Evolutionary conservation across 2,797 vertebrate genomes (phyloP).

Genomic region (Odontamblyopus rebecca): DNA sequence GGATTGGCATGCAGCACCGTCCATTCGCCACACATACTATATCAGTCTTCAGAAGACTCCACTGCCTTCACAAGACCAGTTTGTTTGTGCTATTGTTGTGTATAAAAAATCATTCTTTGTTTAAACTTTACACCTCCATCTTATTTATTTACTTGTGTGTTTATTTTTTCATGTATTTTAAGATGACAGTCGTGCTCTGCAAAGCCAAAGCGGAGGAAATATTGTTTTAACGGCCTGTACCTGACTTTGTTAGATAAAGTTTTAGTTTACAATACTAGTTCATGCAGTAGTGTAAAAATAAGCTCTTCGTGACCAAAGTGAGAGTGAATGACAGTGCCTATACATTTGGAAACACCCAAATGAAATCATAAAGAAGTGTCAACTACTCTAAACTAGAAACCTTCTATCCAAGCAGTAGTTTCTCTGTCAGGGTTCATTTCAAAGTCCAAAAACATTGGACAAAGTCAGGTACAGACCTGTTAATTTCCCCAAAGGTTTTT

Average conservation of each 20-base stretch:
- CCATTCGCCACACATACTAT: constrained; percentile 24
- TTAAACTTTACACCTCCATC: constrained; percentile 34
- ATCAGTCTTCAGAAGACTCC: constrained; percentile 3
- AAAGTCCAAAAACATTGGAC: not conserved
- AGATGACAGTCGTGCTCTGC: constrained; percentile 14
- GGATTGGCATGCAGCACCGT: constrained; percentile 60
- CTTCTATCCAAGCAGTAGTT: not conserved
- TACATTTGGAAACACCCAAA: too few species aligned
- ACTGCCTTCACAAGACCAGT: constrained; percentile 53
- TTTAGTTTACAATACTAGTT: too few species aligned
- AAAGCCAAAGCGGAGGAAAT: constrained; percentile 5
- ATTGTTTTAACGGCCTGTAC: not conserved
- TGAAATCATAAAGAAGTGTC: too few species aligned
- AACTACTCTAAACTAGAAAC: too few species aligned
- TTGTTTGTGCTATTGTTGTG: constrained; percentile 43
- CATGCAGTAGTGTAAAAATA: too few species aligned
- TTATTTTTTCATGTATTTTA: constrained; percentile 21
- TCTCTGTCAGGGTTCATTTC: not conserved
- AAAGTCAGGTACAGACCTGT: not conserved
- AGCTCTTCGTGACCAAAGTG: too few species aligned
- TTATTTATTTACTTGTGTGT: not conserved
- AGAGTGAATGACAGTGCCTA: too few species aligned
- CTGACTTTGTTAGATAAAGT: not conserved
- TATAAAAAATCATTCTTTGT: constrained; percentile 31
- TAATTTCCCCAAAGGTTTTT: not conserved